These are phyloP conservation scores for Nymphalis io DNA, from an alignment of 1,140 invertebrate genomes.

Conservation along the genomic window DNA sequence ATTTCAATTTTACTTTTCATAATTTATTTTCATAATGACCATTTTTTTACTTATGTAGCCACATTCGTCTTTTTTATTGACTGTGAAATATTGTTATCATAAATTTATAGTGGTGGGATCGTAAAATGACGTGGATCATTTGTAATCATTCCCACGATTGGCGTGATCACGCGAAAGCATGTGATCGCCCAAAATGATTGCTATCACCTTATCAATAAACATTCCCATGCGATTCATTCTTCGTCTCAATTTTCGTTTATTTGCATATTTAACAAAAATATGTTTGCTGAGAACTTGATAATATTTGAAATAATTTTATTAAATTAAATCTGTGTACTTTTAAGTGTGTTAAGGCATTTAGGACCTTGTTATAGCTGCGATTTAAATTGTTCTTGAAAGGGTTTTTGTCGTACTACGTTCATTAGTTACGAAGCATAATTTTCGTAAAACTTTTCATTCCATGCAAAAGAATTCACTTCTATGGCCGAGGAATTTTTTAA, in stretches of 20 bases:
- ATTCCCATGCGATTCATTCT: constrained; percentile 59
- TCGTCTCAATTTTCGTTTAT: constrained; percentile 52
- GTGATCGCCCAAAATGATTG: constrained; percentile 56
- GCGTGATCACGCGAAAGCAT: constrained; percentile 61
- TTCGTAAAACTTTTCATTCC: constrained; percentile 37
- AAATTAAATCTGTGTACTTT: neutral
- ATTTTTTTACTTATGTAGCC: too few relatives aligned
- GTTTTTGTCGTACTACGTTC: constrained; percentile 15
- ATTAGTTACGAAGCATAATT: constrained; percentile 23
- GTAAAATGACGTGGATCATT: constrained; percentile 55
- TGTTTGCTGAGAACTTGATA: constrained; percentile 37
- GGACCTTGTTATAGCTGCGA: neutral
- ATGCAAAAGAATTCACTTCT: constrained; percentile 25
- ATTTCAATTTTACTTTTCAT: neutral
- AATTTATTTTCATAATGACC: too few relatives aligned
- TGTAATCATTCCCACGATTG: constrained; percentile 63
- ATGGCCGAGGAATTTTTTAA: constrained; percentile 27
- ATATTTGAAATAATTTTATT: constrained; percentile 17
- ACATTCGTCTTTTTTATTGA: constrained; percentile 1
- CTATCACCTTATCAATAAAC: constrained; percentile 61
- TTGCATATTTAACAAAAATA: constrained; percentile 50
- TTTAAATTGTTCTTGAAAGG: constrained; percentile 12
- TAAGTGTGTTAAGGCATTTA: neutral
- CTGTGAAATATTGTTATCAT: constrained; percentile 49
- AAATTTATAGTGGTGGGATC: constrained; percentile 47